phyloP scores from a whole-genome alignment of 2,113 vertebrate species.

The Megalops atlanticus region DNA sequence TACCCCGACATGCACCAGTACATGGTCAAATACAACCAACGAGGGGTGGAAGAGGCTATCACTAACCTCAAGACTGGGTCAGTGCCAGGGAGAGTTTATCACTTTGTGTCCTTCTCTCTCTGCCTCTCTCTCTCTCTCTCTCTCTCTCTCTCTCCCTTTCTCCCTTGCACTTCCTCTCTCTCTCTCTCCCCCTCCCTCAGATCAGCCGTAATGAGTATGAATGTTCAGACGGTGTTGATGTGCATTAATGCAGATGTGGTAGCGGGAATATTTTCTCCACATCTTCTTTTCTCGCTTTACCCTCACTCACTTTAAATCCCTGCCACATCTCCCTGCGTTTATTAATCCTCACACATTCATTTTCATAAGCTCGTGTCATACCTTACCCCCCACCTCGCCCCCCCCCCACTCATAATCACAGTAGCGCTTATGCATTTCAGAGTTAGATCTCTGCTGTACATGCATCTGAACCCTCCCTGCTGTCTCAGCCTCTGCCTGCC shows the following conservation, averaged over 20 bases:
- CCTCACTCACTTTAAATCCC: slow-evolving; percentile 28
- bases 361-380: slow-evolving; percentile 60
- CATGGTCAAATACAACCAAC: slow-evolving; percentile 94
- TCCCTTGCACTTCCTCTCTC: neutral
- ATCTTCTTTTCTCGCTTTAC: slow-evolving; percentile 2
- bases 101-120: neutral
- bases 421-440: slow-evolving; percentile 45
- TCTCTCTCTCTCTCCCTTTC: neutral
- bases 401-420: neutral
- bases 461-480: neutral
- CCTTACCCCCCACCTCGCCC: slow-evolving; percentile 27
- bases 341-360: slow-evolving; percentile 63
- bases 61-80: slow-evolving; percentile 87
- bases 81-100: slow-evolving; percentile 41
- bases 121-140: neutral
- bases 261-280: neutral
- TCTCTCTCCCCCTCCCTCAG: neutral
- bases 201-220: neutral
- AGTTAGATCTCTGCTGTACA: slow-evolving; percentile 36
- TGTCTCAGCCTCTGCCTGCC: slow-evolving; percentile 18
- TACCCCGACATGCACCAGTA: slow-evolving; percentile 93
- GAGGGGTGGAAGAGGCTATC: slow-evolving; percentile 87
- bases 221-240: neutral
- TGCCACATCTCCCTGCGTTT: slow-evolving; percentile 41
- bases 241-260: neutral